A percentile compares a stretch with the other conserved stretches of the same genome.
Conservation (phyloP, 2,888 invertebrate genomes). For the Nesidiocoris tenuis region DNA sequence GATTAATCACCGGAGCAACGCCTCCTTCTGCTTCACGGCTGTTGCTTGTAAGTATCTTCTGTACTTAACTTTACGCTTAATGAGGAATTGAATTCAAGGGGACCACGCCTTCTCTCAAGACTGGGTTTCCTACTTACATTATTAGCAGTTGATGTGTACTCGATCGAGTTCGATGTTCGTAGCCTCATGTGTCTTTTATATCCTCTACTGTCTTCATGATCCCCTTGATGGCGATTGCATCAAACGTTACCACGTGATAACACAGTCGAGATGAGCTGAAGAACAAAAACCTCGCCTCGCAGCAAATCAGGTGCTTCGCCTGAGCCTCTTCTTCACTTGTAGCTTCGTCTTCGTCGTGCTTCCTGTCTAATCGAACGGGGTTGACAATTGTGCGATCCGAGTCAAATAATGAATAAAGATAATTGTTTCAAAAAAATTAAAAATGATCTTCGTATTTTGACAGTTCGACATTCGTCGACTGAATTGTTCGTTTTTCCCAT, state of each 20-base stretch:
- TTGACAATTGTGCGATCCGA: background rate
- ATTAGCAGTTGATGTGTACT: background rate
- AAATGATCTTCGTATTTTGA: background rate
- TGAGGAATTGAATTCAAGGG: conserved; percentile 39
- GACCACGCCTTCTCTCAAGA: conserved; percentile 23
- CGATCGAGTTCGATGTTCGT: background rate
- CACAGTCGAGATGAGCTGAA: background rate
- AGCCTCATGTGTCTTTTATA: background rate
- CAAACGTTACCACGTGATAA: background rate
- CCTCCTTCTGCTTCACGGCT: conserved; percentile 15
- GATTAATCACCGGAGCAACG: conserved; percentile 10
- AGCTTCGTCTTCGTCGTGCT: background rate
- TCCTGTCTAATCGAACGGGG: background rate
- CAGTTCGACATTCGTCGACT: background rate
- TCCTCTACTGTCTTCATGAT: background rate
- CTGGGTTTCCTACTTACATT: background rate
- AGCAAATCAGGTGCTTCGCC: background rate
- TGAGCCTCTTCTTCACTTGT: background rate
- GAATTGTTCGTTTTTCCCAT: background rate
- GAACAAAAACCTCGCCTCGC: background rate
- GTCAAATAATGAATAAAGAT: background rate
- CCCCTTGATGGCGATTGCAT: background rate
- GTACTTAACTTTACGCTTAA: conserved; percentile 38
- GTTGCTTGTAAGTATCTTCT: conserved; percentile 7
- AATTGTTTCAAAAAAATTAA: background rate